Base-by-base conservation (phyloP, 2,888 invertebrate species). In the Parascotia fuliginaria region DNA sequence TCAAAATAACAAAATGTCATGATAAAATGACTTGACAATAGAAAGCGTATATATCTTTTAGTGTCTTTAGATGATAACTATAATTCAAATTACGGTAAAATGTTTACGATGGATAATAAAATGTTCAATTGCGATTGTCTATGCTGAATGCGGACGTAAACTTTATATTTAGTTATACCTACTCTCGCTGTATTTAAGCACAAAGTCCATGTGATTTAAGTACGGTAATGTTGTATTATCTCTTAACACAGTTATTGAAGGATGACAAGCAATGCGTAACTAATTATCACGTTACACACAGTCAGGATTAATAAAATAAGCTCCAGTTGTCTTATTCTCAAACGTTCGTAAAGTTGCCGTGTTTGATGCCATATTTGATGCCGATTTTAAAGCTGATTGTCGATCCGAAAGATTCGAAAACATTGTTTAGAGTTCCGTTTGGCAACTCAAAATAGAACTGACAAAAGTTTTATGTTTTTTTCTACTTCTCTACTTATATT, bases 71-170 rank as follows among this genome's bases (percentile, higher is more conserved):
- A 43, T 59, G 29, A 34, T 50, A 56, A 28, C 41, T 59, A 46
- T 42, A 43, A 38, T 41, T 66, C 52, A 60, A 51, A 54, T 60
- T 51, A 60, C 50, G 36, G 55, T 44, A 56, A 44, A 38, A 41
- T 40, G 42, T 64, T 67, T 65, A 65, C 60, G 65, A 65, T 50
- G 50, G 53, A 67, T 53, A 64, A 51, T 65, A 65, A 65, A 65
- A 67, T 64, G 40, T 49, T 44, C 46, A 56, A 51, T 29, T 38
- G 37, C 49, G 48, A 54, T 60, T 56, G 56, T 62, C 41, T 41
- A 46, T 24, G 42, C 47, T 22, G 33, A 48, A 33, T 50, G 38
- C 48, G 39, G 34, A 40, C 50, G 39, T 38, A 28, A 48, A 36
- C 15, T 33, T 46, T 46, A 36, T 34, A 46, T 16, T 22, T n/a